Conservation (phyloP, 2,888 invertebrate genomes). For the Tinea semifulvella region DNA sequence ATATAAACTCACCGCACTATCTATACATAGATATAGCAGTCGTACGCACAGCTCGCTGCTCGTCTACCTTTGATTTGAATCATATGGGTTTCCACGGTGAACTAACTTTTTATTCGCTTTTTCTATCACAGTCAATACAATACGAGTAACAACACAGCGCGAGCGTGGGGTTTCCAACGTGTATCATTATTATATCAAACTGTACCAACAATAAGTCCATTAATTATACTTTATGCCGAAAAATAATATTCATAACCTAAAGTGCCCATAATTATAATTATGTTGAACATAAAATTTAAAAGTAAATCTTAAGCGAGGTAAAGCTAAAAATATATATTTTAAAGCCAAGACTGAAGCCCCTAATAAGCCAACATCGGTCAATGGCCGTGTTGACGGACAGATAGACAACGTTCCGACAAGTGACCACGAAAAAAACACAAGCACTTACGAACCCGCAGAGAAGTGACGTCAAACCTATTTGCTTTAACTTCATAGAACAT, state of each 20-base stretch:
- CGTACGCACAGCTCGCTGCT: constrained; percentile 4
- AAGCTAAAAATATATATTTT: constrained; percentile 1
- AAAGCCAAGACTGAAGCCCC: not conserved
- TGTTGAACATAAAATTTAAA: too few relatives aligned
- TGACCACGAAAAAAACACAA: constrained; percentile 38
- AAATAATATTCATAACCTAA: too few relatives aligned
- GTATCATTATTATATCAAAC: too few relatives aligned
- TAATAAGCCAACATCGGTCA: constrained; percentile 34
- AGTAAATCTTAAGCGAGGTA: too few relatives aligned
- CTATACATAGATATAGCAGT: constrained; percentile 9
- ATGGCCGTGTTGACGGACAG: constrained; percentile 45
- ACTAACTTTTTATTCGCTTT: not conserved
- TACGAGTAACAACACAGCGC: too few relatives aligned
- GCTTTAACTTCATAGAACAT: too few relatives aligned
- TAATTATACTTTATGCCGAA: too few relatives aligned
- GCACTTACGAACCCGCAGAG: constrained; percentile 34
- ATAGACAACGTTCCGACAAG: constrained; percentile 44
- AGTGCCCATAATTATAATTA: too few relatives aligned
- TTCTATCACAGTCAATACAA: too few relatives aligned
- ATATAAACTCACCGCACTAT: constrained; percentile 7
- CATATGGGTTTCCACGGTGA: too few relatives aligned
- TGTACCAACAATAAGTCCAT: too few relatives aligned
- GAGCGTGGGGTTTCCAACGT: too few relatives aligned
- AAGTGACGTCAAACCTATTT: constrained; percentile 51
- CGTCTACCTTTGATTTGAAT: constrained; percentile 8